Base-by-base conservation (phyloP, 2,797 vertebrate species). In the Thaleichthys pacificus region DNA sequence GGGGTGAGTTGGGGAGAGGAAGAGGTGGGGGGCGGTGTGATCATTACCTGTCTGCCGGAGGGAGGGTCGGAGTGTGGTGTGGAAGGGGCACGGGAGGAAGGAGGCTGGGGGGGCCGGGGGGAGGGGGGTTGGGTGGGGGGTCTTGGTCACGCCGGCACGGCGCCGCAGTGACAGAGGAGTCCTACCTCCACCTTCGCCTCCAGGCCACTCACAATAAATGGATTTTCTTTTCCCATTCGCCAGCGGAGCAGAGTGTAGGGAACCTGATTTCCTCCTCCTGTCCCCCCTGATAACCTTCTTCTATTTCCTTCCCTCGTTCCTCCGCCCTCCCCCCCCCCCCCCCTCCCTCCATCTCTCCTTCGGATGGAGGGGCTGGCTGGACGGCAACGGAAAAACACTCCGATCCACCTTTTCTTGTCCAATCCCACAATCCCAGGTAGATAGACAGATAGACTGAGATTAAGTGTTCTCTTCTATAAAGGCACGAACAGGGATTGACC, bases 201-300 rank as follows among this genome's bases (percentile, higher is more conserved):
- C 88, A 88, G 89, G 88, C 87, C 88, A 87, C 84, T 88, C 83
- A 86, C 78, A 90, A 87, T 90, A 91, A 93, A 93, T 91, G 88
- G 88, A 89, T 90, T 92, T 91, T 91, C 89, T 87, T 89, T 88
- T 89, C 85, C 86, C 89, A 90, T 91, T 91, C 83, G 61, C 74
- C 74, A 67, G 24, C 38, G n/a, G 64, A 66, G 38, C 83, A 77
- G 87, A 83, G 86, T 76, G 79, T 81, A 87, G 76, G 85, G 87
- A 83, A 87, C 88, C 87, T 87, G 85, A 88, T 88, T 88, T 88
- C 83, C 84, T 86, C 84, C 85, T 85, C 80, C 28, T 19, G 9
- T 81, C 86, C 82, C 86, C 85, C 74, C 56, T 78, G 17, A 24
- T 19, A 82, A 86, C 82, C 85, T 85, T 74, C 61, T 77, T 84